phyloP scores from a whole-genome alignment of 2,113 vertebrate genomes.

The Etheostoma spectabile region DNA sequence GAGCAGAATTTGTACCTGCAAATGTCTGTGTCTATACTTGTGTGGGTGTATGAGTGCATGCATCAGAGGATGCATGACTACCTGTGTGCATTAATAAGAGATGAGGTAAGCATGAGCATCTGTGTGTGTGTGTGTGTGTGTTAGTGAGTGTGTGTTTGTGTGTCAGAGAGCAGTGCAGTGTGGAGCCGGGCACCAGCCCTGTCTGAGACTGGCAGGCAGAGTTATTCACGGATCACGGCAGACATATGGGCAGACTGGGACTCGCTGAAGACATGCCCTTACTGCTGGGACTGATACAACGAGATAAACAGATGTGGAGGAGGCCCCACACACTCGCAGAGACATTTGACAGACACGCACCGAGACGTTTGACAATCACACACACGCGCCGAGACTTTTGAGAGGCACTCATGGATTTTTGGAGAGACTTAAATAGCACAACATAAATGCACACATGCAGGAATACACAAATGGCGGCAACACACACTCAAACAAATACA shows the following conservation, averaged over 20 bases:
- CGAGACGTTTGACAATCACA: constrained; percentile 13
- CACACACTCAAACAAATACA: neutral
- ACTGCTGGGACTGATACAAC: constrained; percentile 76
- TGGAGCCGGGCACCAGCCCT: constrained; percentile 62
- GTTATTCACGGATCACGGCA: constrained; percentile 83
- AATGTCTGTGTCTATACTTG: constrained; percentile 51
- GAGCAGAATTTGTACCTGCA: constrained; percentile 56
- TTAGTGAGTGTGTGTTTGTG: constrained; percentile 21
- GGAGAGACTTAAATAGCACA: neutral
- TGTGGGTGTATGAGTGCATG: constrained; percentile 54
- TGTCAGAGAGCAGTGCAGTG: constrained; percentile 44
- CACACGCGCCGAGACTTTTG: neutral
- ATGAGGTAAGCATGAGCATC: constrained; percentile 46
- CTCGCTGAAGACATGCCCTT: constrained; percentile 69
- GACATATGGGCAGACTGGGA: constrained; percentile 80
- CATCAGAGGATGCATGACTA: constrained; percentile 61
- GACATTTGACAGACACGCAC: constrained; percentile 20
- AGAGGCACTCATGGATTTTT: constrained; percentile 17
- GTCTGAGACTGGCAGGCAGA: constrained; percentile 74
- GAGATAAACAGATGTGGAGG: constrained; percentile 76
- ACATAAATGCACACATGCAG: neutral
- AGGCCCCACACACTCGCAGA: constrained; percentile 34
- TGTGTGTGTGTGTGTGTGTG: constrained; percentile 30
- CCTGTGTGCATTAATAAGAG: constrained; percentile 68
- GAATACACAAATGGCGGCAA: neutral